Base-by-base conservation (phyloP, 2,888 invertebrate genomes). In the Celastrina argiolus region DNA sequence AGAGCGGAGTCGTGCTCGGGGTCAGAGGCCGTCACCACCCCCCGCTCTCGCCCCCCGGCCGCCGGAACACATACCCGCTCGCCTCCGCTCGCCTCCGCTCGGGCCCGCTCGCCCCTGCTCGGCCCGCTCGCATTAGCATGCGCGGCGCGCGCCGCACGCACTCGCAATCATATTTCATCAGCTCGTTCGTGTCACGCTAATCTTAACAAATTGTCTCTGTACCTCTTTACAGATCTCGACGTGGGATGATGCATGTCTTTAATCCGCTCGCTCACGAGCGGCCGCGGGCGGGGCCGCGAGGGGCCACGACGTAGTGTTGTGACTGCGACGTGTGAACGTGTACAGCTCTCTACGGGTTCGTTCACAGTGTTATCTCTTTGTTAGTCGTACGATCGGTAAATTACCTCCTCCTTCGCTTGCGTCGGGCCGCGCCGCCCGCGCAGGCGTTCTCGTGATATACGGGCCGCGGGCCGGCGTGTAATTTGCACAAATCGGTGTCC, bases 1-100 rank as follows among this genome's bases (percentile, higher is more conserved):
- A 51, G 51, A 10, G 18, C 4, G 18, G 77, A 84, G 83, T 85
- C 84, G 83, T 81, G 81, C 79, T 74, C 78, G 68, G 76, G 84
- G 83, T 84, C 84, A 78, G 77, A 73, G 51, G 22, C 3, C 66
- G 63, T 56, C 69, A 69, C 31, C 67, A 56, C 42, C 26, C 5
- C 42, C n/a, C n/a, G 45, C 56, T 16, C 56, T 5, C 10, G 45
- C 36, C 28, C n/a, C 56, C n/a, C n/a, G n/a, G n/a, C n/a, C n/a
- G n/a, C n/a, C n/a, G n/a, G n/a, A n/a, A n/a, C n/a, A n/a, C n/a
- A n/a, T n/a, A n/a, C n/a, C 64, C 31, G 10, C 64, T 45, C 16
- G 16, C 10, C 36, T 0, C 31, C 10, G 31, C 22, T 45, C 45
- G 45, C 18, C 36, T 1, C 36, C 7, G n/a, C 56, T 12, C 3